Evolutionary conservation across 2,888 invertebrate species (phyloP).

Genomic region (Hirtodrosophila alboralis): DNA sequence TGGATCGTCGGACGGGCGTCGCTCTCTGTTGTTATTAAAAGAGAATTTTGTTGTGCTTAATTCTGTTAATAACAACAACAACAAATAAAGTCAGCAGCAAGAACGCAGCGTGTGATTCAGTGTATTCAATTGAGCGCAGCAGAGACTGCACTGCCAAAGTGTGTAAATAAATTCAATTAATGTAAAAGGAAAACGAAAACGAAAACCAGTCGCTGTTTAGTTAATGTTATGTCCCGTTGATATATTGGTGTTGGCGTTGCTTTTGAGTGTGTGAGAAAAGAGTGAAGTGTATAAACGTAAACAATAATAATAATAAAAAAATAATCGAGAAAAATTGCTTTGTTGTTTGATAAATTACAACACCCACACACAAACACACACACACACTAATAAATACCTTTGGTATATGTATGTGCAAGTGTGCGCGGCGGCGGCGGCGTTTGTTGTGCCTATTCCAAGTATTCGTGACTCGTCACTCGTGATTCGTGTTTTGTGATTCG

Average conservation of each 20-base stretch:
- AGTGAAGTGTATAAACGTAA: slow-evolving; percentile 59
- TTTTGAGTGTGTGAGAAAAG: slow-evolving; percentile 26
- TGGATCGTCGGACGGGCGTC: slow-evolving; percentile 44
- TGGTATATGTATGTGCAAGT: slow-evolving; percentile 6
- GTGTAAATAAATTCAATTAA: slow-evolving; percentile 72
- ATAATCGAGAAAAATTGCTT: slow-evolving; percentile 45
- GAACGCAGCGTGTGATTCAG: slow-evolving; percentile 31
- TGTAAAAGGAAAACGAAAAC: slow-evolving; percentile 46
- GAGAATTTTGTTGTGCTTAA: slow-evolving; percentile 61
- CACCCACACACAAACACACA: slow-evolving; percentile 21
- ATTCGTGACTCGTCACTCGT: slow-evolving; percentile 15
- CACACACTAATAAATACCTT: slow-evolving; percentile 16
- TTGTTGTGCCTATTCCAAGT: slow-evolving; percentile 35
- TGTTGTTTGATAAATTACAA: slow-evolving; percentile 49
- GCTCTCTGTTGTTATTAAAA: slow-evolving; percentile 54
- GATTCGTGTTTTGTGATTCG: slow-evolving; percentile 3
- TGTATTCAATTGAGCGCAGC: slow-evolving; percentile 43
- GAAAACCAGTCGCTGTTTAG: slow-evolving; percentile 39
- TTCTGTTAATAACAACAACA: slow-evolving; percentile 67
- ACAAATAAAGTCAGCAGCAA: slow-evolving; percentile 22
- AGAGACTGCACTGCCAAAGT: slow-evolving; percentile 42
- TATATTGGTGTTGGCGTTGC: slow-evolving; percentile 8
- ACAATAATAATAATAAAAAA: slow-evolving; percentile 48
- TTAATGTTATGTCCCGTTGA: not conserved
- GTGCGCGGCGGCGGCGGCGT: slow-evolving; percentile 26